A percentile compares a stretch with the other conserved stretches of the same genome.
Evolutionary conservation across 1,140 invertebrate genomes (phyloP).

Genomic region (Neodiprion lecontei): DNA sequence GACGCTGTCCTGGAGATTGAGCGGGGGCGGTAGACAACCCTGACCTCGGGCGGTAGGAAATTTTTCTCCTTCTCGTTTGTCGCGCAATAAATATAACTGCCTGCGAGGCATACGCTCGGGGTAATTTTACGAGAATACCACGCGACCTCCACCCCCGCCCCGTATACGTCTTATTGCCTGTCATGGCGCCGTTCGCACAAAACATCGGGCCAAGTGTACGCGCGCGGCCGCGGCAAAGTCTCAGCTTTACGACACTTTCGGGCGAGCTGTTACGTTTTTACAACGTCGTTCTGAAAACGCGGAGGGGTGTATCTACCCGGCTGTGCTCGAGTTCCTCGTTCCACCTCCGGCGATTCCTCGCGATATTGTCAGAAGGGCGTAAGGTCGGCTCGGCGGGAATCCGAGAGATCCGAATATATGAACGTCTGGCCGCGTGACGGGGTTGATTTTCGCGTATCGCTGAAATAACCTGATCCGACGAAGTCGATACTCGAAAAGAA

Average conservation of each 20-base stretch:
- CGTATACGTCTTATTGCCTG: background rate
- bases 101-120: background rate
- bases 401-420: background rate
- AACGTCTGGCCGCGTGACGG: background rate
- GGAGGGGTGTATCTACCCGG: background rate
- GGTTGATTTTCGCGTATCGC: slow-evolving; percentile 13
- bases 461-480: too few species aligned
- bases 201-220: slow-evolving; percentile 45
- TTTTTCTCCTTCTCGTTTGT: background rate
- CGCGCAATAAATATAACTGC: background rate
- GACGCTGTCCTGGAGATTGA: too few species aligned
- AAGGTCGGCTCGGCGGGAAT: background rate
- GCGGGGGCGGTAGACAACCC: background rate
- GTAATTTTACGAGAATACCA: slow-evolving; percentile 7
- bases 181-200: background rate
- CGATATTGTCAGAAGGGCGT: background rate
- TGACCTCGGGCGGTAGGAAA: background rate
- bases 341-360: slow-evolving; percentile 23
- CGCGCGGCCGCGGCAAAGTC: slow-evolving; percentile 45
- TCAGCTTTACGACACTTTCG: slow-evolving; percentile 62
- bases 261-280: slow-evolving; percentile 60
- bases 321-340: slow-evolving; percentile 36
- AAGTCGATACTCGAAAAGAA: too few species aligned
- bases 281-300: slow-evolving; percentile 54
- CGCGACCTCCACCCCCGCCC: background rate